A percentile compares a stretch with the other conserved stretches of the same genome.
Evolutionary conservation across 2,888 invertebrate species (phyloP).

Genomic region (Coelogynopora nodosa): DNA sequence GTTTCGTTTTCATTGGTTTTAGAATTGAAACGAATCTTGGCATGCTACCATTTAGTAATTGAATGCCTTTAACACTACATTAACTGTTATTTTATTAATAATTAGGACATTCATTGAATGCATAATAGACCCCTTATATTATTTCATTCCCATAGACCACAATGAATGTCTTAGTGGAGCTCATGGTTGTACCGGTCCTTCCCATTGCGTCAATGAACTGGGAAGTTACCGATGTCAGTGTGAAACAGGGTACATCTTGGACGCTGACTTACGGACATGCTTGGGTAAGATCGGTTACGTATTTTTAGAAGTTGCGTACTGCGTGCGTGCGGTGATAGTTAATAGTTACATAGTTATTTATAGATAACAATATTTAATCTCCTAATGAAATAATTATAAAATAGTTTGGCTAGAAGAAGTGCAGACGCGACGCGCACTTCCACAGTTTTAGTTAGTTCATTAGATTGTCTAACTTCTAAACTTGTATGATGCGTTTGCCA

Average conservation of each 20-base stretch:
- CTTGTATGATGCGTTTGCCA: too few relatives aligned
- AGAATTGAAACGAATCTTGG: too few relatives aligned
- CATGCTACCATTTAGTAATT: too few relatives aligned
- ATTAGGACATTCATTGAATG: too few relatives aligned
- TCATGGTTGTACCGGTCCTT: slow-evolving; percentile 57
- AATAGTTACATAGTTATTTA: background rate
- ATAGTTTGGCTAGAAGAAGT: too few relatives aligned
- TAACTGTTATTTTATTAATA: too few relatives aligned
- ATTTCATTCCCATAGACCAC: background rate
- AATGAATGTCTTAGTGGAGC: background rate
- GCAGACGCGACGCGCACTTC: too few relatives aligned
- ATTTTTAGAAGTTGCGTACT: background rate
- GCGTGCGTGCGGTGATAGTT: background rate
- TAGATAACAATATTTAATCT: background rate
- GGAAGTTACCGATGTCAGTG: slow-evolving; percentile 59
- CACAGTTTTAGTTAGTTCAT: too few relatives aligned
- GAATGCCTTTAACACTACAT: too few relatives aligned
- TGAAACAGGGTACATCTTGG: slow-evolving; percentile 54
- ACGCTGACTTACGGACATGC: slow-evolving; percentile 54
- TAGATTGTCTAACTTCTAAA: too few relatives aligned
- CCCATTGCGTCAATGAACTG: slow-evolving; percentile 66
- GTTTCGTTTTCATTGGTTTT: too few relatives aligned
- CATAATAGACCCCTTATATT: background rate
- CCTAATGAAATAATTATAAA: background rate
- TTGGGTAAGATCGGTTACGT: slow-evolving; percentile 48